These are phyloP conservation scores for Podarcis raffonei DNA, from an alignment of 2,113 vertebrate species.

Conservation along the genomic window DNA sequence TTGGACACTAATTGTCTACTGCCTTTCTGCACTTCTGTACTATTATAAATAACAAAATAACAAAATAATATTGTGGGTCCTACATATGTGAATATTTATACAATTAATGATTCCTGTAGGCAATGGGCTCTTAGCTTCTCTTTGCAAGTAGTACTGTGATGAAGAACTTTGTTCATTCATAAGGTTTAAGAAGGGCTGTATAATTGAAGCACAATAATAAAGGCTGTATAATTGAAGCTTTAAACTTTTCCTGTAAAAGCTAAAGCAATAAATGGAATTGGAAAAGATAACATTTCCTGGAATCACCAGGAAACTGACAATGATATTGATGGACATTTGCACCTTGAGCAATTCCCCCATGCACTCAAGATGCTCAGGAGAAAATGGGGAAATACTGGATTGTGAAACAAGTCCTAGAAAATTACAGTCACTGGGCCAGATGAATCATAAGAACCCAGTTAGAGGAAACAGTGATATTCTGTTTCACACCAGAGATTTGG, in stretches of 20 bases:
- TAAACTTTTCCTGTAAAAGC: constrained; percentile 27
- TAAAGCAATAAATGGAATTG: constrained; percentile 51
- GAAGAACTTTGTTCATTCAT: constrained; percentile 28
- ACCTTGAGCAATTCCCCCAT: constrained; percentile 10
- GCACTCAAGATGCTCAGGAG: neutral
- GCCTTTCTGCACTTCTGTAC: neutral
- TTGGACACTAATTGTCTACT: neutral
- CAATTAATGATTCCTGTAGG: constrained; percentile 35
- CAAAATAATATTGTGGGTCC: neutral
- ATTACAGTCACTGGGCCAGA: neutral
- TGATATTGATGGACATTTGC: constrained; percentile 17
- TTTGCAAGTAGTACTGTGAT: constrained; percentile 19
- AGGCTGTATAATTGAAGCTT: constrained; percentile 29
- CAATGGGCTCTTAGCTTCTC: constrained; percentile 34
- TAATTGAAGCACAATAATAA: constrained; percentile 42
- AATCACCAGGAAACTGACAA: constrained; percentile 34
- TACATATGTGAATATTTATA: constrained; percentile 36
- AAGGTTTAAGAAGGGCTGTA: constrained; percentile 27
- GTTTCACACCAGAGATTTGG: neutral
- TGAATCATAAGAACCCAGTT: neutral
- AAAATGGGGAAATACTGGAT: constrained; percentile 9
- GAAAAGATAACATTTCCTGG: constrained; percentile 23
- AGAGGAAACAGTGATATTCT: neutral
- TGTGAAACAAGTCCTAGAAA: neutral
- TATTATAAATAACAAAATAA: constrained; percentile 20